A percentile compares a stretch with the other conserved stretches of the same genome.
Conservation (phyloP, 2,113 vertebrate species). For the Caloenas nicobarica region DNA sequence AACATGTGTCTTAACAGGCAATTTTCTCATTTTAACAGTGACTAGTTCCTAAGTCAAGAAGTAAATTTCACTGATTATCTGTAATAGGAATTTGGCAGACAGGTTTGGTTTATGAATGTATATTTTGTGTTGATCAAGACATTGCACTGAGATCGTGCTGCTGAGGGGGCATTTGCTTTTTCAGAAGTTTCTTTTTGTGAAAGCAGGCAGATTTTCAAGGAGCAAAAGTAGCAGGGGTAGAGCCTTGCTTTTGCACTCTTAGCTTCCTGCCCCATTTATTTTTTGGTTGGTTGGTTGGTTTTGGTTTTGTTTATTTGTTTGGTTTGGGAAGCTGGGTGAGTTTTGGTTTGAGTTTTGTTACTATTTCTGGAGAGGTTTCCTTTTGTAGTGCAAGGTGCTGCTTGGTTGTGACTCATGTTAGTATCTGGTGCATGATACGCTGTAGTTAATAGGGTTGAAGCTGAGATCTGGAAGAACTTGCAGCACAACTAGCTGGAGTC, state of each 20-base stretch:
- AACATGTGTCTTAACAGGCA: not conserved
- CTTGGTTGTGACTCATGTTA: not conserved
- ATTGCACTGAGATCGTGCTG: not conserved
- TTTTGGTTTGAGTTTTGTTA: not conserved
- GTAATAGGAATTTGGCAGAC: not conserved
- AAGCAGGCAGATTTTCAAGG: not conserved
- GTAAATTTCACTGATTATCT: not conserved
- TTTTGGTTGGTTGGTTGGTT: not conserved
- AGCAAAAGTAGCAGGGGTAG: not conserved
- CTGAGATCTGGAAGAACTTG: not conserved
- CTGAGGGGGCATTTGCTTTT: not conserved
- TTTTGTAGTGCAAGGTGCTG: not conserved
- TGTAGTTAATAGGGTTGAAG: not conserved
- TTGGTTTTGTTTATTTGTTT: not conserved
- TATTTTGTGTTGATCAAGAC: not conserved
- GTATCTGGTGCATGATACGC: not conserved
- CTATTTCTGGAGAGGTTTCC: not conserved
- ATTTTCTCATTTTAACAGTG: not conserved
- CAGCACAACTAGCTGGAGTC: not conserved
- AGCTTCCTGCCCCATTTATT: not conserved
- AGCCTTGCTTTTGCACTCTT: not conserved
- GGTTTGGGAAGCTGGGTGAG: not conserved
- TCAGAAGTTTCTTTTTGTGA: not conserved
- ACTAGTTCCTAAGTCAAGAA: not conserved
- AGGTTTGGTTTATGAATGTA: not conserved